Evolutionary conservation across 1,140 invertebrate species (phyloP).

Genomic region (Sycophaga agraensis): DNA sequence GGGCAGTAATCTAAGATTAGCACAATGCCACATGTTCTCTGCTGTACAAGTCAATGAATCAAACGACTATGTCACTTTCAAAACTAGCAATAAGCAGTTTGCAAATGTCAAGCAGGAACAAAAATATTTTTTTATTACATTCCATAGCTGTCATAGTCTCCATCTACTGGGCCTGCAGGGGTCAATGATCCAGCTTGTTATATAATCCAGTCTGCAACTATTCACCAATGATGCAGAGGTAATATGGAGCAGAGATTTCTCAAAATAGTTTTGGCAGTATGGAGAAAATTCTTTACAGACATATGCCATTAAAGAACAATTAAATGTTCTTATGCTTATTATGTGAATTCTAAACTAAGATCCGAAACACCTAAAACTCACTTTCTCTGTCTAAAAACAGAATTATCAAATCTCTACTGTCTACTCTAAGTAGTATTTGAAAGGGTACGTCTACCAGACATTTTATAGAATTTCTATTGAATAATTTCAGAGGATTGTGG

Average conservation of each 20-base stretch:
- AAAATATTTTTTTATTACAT: constrained; percentile 43
- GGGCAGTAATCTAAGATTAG: constrained; percentile 12
- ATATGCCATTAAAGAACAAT: constrained; percentile 18
- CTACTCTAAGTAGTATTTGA: neutral
- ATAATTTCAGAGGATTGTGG: no score
- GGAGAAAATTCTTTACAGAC: constrained; percentile 13
- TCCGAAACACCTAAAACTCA: constrained; percentile 18
- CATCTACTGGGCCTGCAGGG: constrained; percentile 36
- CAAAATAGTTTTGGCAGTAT: constrained; percentile 47
- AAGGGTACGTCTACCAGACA: no score
- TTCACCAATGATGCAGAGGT: constrained; percentile 41
- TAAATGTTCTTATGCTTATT: constrained; percentile 6
- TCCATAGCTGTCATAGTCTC: constrained; percentile 38
- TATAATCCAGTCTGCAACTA: constrained; percentile 41
- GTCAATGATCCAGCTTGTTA: constrained; percentile 42
- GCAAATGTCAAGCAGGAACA: constrained; percentile 20
- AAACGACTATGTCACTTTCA: constrained; percentile 14
- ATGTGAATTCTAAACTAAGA: constrained; percentile 11
- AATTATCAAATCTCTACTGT: constrained; percentile 4
- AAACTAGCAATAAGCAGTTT: constrained; percentile 21
- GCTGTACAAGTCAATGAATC: constrained; percentile 23
- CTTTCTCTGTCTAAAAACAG: constrained; percentile 21
- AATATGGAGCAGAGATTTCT: constrained; percentile 45
- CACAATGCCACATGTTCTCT: constrained; percentile 16
- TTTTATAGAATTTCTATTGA: no score